Evolutionary conservation across 2,113 vertebrate genomes (phyloP).

Genomic region (Tinamus guttatus): DNA sequence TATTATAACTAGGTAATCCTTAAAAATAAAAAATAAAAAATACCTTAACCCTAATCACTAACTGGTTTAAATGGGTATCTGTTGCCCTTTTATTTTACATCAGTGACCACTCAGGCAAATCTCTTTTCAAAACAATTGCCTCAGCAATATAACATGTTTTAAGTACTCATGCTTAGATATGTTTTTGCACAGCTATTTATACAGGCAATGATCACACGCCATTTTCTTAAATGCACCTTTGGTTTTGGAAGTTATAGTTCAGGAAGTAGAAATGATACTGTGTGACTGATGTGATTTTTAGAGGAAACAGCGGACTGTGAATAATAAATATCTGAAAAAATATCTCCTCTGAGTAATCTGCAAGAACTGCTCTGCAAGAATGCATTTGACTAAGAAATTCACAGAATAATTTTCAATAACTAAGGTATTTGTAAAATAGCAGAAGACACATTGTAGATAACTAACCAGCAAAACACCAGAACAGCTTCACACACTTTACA

Average conservation of each 20-base stretch:
- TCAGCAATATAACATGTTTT: background rate
- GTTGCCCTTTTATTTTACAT: background rate
- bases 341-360: background rate
- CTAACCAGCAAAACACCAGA: background rate
- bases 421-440: background rate
- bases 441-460: background rate
- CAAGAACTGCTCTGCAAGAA: background rate
- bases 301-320: background rate
- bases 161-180: background rate
- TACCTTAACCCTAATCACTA: background rate
- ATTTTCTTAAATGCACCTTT: constrained; percentile 30
- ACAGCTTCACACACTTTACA: background rate
- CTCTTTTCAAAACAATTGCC: constrained; percentile 10
- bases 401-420: background rate
- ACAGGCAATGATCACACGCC: background rate
- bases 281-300: background rate
- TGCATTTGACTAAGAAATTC: background rate
- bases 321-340: background rate
- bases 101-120: background rate
- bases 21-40: background rate
- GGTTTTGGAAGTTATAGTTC: background rate
- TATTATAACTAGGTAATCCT: background rate
- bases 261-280: background rate
- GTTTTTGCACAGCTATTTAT: constrained; percentile 42
- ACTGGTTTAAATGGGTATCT: background rate